Conservation (phyloP, 2,113 vertebrate genomes). For the Catharus minimus region DNA sequence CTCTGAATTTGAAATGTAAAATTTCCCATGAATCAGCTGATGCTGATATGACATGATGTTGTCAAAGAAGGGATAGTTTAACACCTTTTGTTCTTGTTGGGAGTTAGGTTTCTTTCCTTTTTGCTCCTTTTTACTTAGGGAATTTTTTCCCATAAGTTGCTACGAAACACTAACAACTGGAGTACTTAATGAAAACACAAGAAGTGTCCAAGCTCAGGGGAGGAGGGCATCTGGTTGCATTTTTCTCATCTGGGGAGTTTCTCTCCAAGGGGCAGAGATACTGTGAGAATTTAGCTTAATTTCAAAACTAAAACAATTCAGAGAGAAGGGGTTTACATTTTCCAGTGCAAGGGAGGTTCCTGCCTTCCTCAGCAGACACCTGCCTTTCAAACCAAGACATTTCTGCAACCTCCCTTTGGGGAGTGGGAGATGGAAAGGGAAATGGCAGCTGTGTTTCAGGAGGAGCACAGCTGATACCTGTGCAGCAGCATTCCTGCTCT, state of each 20-base stretch:
- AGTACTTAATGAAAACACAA: not conserved
- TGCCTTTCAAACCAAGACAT: not conserved
- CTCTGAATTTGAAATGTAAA: not conserved
- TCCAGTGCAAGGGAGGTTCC: not conserved
- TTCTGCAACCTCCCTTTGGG: not conserved
- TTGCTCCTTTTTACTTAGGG: not conserved
- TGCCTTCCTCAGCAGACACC: not conserved
- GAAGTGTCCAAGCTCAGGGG: not conserved
- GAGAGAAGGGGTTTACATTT: too few species aligned
- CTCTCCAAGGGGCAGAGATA: not conserved
- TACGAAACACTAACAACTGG: not conserved
- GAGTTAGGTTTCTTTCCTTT: not conserved
- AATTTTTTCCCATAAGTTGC: not conserved
- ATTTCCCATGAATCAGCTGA: not conserved
- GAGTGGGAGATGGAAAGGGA: not conserved
- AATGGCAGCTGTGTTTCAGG: not conserved
- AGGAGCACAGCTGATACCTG: fast-evolving
- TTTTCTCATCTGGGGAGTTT: not conserved
- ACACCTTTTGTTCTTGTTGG: not conserved
- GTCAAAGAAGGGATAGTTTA: not conserved
- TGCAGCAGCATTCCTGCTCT: not conserved
- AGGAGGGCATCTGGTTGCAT: not conserved
- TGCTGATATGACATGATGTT: not conserved
- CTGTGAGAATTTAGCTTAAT: not conserved
- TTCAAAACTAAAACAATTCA: not conserved